Evolutionary conservation across 2,113 vertebrate genomes (phyloP).

Genomic region (Prochilodus magdalenae): DNA sequence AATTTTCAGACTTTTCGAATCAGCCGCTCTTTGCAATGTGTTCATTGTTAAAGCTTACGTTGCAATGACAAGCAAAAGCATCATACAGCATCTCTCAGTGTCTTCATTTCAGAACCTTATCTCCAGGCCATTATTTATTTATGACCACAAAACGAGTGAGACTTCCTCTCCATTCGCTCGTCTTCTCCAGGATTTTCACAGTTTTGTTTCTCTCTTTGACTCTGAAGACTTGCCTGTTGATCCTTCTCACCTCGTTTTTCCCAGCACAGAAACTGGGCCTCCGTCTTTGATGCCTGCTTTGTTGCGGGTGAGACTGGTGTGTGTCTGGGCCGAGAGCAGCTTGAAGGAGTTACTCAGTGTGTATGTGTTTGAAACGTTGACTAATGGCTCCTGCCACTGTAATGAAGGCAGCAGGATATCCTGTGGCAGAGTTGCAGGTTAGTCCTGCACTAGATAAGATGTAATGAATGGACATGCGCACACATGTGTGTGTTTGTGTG

Average conservation of each 20-base stretch:
- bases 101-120: slow-evolving; percentile 31
- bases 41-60: too few relatives aligned
- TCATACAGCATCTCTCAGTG: not conserved
- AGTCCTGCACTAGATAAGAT: slow-evolving; percentile 49
- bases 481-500: slow-evolving; percentile 48
- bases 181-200: not conserved
- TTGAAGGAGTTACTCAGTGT: slow-evolving; percentile 51
- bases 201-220: slow-evolving; percentile 24
- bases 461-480: slow-evolving; percentile 53
- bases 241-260: slow-evolving; percentile 46
- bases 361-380: slow-evolving; percentile 49
- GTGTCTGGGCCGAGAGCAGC: slow-evolving; percentile 42
- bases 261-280: not conserved
- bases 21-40: too few relatives aligned
- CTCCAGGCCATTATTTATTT: slow-evolving; percentile 42
- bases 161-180: slow-evolving; percentile 35
- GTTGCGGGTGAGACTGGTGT: slow-evolving; percentile 41
- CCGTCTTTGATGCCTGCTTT: slow-evolving; percentile 49
- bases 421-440: slow-evolving; percentile 57
- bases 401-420: slow-evolving; percentile 62
- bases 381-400: slow-evolving; percentile 59
- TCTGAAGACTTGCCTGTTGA: slow-evolving; percentile 32
- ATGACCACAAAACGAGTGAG: slow-evolving; percentile 32
- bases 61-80: too few relatives aligned
- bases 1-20: too few relatives aligned